Evolutionary conservation across 2,113 vertebrate species (phyloP), one percentile per base, ranked within the genome.

Genomic region (Thunnus thynnus): DNA sequence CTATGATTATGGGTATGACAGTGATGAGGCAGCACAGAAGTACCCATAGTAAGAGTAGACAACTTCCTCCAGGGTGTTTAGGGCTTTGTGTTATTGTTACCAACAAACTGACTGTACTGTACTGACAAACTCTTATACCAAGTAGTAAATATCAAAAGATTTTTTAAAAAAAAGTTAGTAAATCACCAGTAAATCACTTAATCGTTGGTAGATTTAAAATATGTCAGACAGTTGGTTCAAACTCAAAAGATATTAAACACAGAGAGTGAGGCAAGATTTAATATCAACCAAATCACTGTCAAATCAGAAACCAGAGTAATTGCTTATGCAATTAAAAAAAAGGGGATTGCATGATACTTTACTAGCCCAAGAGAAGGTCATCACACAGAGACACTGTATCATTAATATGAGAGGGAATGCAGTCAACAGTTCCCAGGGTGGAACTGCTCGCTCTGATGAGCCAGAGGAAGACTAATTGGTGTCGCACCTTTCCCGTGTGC

Each of bases 401-500:
- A 72, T 89, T 88, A 83, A 81, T 76, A 82, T 46, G 78, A 88
- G 78, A 48, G 48, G 71, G 71, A 72, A 47, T 5, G 55, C 83
- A 82, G 72, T 80, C 82, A 83, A 88, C 73, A 50, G 81, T 70
- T 79, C 86, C 78, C 65, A 52, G 65, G 71, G 82, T 73, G 80
- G 68, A 84, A 63, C 50, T 11, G 55, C 54, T 84, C 64, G 58
- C 86, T 89, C 70, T 75, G 86, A 89, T 80, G 88, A 88, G 78
- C 84, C 82, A 22, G 62, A 65, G 71, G 57, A 80, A 89, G 93
- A 89, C 64, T 91, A 93, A 92, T 75, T 82, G 87, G 82, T 83
- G 90, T 65, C 1, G 50, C 69, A 90, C 85, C 79, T 92, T 85
- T 56, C 1, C 78, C 61, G 78, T 77, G 86, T 71, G 80, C 60